phyloP scores from a whole-genome alignment of 2,888 invertebrate genomes.

The Lampropteryx suffumata region DNA sequence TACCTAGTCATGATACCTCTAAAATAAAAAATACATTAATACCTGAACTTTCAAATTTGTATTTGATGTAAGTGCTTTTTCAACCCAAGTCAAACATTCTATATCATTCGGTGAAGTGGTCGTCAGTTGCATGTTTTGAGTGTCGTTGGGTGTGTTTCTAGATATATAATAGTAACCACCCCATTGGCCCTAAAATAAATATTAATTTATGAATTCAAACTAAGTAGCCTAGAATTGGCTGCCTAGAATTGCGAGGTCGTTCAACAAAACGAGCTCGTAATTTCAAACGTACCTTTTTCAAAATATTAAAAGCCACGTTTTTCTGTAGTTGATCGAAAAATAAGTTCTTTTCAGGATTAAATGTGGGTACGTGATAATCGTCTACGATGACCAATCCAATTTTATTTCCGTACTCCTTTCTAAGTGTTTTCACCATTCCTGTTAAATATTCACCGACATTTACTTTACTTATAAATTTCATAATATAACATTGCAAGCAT shows the following conservation, averaged over 20 bases:
- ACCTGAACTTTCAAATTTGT: constrained; percentile 48
- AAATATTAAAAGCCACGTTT: constrained; percentile 86
- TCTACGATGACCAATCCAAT: constrained; percentile 76
- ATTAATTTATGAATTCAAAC: too few relatives aligned
- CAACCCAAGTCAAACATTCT: constrained; percentile 87
- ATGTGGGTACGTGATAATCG: constrained; percentile 70
- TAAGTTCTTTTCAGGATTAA: constrained; percentile 68
- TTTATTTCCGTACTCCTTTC: constrained; percentile 78
- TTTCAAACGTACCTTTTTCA: constrained; percentile 41
- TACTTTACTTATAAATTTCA: too few relatives aligned
- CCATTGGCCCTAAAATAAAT: constrained; percentile 54
- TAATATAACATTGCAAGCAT: too few relatives aligned
- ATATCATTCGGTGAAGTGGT: constrained; percentile 85
- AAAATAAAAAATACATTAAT: too few relatives aligned
- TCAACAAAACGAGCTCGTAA: too few relatives aligned
- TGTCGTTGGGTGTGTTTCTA: constrained; percentile 26
- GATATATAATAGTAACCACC: constrained; percentile 51
- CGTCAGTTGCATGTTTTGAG: constrained; percentile 84
- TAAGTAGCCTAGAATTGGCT: too few relatives aligned
- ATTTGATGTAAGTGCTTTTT: constrained; percentile 51
- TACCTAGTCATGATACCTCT: too few relatives aligned
- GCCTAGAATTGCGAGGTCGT: too few relatives aligned
- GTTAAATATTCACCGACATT: too few relatives aligned
- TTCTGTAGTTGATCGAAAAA: constrained; percentile 79
- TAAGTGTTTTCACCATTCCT: constrained; percentile 88